Conservation (phyloP, 2,888 invertebrate genomes). For the Apodemia mormo region DNA sequence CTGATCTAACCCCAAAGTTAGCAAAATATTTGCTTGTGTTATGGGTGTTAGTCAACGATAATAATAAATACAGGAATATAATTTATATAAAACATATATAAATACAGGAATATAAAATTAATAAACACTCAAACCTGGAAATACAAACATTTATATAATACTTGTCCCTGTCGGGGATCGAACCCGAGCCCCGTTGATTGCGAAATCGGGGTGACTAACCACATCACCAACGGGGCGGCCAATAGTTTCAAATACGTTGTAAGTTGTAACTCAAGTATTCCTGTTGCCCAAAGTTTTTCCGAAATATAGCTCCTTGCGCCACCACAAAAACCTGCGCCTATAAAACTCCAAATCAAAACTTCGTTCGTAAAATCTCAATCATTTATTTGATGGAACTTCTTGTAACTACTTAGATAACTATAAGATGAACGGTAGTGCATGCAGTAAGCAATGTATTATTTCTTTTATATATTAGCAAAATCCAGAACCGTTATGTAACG, state of each 20-base stretch:
- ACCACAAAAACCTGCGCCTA: not conserved
- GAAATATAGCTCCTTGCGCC: not conserved
- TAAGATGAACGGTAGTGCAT: not conserved
- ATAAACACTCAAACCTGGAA: too few relatives aligned
- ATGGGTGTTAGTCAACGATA: too few relatives aligned
- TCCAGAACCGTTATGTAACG: too few relatives aligned
- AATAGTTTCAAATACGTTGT: not conserved
- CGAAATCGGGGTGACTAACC: not conserved
- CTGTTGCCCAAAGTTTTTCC: not conserved
- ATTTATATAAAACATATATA: too few relatives aligned
- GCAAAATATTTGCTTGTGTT: too few relatives aligned
- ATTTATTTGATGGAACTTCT: slow-evolving; percentile 13
- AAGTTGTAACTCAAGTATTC: slow-evolving; percentile 2
- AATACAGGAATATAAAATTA: too few relatives aligned
- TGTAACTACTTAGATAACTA: slow-evolving; percentile 9
- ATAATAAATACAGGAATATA: too few relatives aligned
- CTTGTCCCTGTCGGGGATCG: too few relatives aligned
- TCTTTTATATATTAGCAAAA: too few relatives aligned
- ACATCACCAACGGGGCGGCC: not conserved
- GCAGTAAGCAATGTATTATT: not conserved
- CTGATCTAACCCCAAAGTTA: too few relatives aligned
- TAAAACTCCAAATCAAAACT: slow-evolving; percentile 1
- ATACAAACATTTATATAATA: too few relatives aligned
- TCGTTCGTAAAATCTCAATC: slow-evolving; percentile 6
- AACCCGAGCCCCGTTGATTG: too few relatives aligned